A percentile compares a stretch with the other conserved stretches of the same genome.
phyloP scores from a whole-genome alignment of 2,888 invertebrate species.

The Ophion costatus region DNA sequence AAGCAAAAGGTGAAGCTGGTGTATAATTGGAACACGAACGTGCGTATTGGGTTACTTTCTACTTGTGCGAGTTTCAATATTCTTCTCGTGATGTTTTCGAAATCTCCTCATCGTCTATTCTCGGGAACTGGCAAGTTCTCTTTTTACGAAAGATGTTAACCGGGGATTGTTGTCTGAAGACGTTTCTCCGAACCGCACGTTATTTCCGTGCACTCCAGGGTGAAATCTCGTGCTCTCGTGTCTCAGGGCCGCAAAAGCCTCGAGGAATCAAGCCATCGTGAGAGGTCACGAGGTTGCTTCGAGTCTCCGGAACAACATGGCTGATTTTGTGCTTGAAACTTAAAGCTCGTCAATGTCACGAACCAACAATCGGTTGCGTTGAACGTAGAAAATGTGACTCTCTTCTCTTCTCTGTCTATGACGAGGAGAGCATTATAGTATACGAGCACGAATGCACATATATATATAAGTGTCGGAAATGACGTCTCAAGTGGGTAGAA shows the following conservation, averaged over 20 bases:
- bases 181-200: slow-evolving; percentile 18
- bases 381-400: slow-evolving; percentile 16
- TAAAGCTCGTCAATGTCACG: slow-evolving; percentile 63
- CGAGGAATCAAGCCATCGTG: slow-evolving; percentile 12
- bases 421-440: neutral
- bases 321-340: slow-evolving; percentile 36
- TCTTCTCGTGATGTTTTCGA: neutral
- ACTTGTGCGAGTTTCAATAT: neutral
- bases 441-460: neutral
- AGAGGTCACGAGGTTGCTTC: slow-evolving; percentile 5
- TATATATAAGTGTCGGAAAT: slow-evolving; percentile 10
- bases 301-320: slow-evolving; percentile 34
- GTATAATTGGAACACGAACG: no score
- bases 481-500: slow-evolving; percentile 12
- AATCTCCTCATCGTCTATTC: slow-evolving; percentile 11
- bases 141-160: slow-evolving; percentile 13
- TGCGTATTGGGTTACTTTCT: neutral
- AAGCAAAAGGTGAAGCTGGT: no score
- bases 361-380: slow-evolving; percentile 56
- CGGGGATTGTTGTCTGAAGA: slow-evolving; percentile 7
- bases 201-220: slow-evolving; percentile 34
- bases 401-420: neutral
- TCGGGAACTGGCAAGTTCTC: neutral
- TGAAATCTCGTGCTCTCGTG: slow-evolving; percentile 3
- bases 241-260: slow-evolving; percentile 9